A percentile compares a stretch with the other conserved stretches of the same genome.
Conservation (phyloP, 92 coral and sea anemone genomes). For the Hydrozoanthus gracilis region DNA sequence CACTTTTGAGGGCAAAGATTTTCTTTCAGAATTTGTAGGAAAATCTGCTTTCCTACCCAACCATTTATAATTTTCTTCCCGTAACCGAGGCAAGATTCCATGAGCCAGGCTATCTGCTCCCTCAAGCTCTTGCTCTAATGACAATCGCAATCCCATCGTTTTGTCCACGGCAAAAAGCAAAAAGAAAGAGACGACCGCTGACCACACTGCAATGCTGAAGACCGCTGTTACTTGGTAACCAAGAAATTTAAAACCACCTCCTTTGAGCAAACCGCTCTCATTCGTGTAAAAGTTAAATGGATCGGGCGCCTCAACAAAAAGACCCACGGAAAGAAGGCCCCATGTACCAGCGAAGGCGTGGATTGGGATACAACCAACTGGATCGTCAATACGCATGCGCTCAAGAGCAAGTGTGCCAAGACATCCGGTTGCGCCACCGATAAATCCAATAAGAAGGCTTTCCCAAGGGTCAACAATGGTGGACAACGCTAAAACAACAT, state of each 20-base stretch:
- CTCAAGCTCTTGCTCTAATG: constrained; percentile 78
- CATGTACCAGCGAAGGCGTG: constrained; percentile 80
- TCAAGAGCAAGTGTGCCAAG: too few species aligned
- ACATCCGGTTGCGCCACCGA: background rate
- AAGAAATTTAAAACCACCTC: constrained; percentile 75
- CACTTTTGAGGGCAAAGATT: too few species aligned
- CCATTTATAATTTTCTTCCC: too few species aligned
- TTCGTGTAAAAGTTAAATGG: constrained; percentile 60
- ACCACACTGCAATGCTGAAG: constrained; percentile 63
- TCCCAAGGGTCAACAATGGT: constrained; percentile 89
- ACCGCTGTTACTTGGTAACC: constrained; percentile 72
- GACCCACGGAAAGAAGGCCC: constrained; percentile 87
- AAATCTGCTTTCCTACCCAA: too few species aligned
- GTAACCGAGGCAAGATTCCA: constrained; percentile 45
- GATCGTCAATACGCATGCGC: too few species aligned
- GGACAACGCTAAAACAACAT: constrained; percentile 64
- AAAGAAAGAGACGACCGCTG: constrained; percentile 63
- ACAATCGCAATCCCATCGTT: constrained; percentile 67
- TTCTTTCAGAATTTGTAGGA: too few species aligned
- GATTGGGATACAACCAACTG: constrained; percentile 40
- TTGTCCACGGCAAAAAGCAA: constrained; percentile 60
- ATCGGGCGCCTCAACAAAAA: constrained; percentile 68
- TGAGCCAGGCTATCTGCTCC: constrained; percentile 89
- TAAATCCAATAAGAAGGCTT: constrained; percentile 73
- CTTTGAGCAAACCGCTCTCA: constrained; percentile 64